A percentile compares a stretch with the other conserved stretches of the same genome.
These are phyloP conservation scores for Eumacrocentrus americanus DNA, from an alignment of 2,888 invertebrate species.

Conservation along the genomic window DNA sequence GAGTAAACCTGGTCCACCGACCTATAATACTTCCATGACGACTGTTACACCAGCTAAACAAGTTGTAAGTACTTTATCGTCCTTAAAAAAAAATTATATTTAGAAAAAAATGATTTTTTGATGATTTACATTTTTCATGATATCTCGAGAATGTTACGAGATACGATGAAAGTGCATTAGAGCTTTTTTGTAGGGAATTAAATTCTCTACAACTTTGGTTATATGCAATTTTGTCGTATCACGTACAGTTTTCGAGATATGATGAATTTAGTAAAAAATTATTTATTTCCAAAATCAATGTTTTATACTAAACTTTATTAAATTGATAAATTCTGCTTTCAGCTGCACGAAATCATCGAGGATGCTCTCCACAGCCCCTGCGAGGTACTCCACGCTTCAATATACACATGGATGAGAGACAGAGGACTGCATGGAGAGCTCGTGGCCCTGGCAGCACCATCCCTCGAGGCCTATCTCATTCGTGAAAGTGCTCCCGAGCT, in stretches of 20 bases:
- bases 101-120: too few species aligned
- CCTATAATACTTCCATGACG: slow-evolving; percentile 43
- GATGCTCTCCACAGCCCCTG: slow-evolving; percentile 76
- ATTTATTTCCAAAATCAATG: too few species aligned
- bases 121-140: too few species aligned
- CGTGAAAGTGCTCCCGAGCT: slow-evolving; percentile 62
- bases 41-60: slow-evolving; percentile 53
- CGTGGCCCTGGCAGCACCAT: slow-evolving; percentile 71
- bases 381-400: slow-evolving; percentile 86
- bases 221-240: too few species aligned
- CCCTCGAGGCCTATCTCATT: slow-evolving; percentile 78
- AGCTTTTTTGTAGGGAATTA: too few species aligned
- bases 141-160: too few species aligned
- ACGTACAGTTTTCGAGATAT: too few species aligned
- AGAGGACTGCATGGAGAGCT: slow-evolving; percentile 76
- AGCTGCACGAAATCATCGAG: slow-evolving; percentile 70
- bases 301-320: too few species aligned
- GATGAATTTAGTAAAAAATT: too few species aligned
- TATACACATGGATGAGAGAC: slow-evolving; percentile 92
- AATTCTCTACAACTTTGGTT: too few species aligned
- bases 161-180: too few species aligned
- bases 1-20: slow-evolving; percentile 57
- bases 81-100: too few species aligned
- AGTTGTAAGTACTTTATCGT: slow-evolving; percentile 48
- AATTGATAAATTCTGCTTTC: slow-evolving; percentile 36